Conservation (phyloP, 1,140 invertebrate species). For the Tetranychus urticae region DNA sequence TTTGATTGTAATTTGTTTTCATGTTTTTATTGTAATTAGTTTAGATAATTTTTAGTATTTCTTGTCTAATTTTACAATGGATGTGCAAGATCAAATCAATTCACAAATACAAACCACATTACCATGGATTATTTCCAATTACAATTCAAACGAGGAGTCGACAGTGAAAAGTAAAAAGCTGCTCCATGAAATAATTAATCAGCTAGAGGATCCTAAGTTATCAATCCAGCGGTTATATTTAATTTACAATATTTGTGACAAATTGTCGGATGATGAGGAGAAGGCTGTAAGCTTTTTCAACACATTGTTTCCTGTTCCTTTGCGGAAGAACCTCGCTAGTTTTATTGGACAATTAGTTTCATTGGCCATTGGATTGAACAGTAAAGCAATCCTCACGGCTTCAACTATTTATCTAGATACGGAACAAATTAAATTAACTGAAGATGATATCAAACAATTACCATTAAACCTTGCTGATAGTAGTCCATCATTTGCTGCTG, state of each 20-base stretch:
- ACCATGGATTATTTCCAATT: background rate
- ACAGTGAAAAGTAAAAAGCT: background rate
- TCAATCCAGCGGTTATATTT: background rate
- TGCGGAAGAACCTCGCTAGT: background rate
- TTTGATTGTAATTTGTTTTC: too few relatives aligned
- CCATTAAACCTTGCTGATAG: background rate
- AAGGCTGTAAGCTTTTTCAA: background rate
- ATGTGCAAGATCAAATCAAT: background rate
- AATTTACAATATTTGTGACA: background rate
- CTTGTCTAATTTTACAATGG: too few relatives aligned
- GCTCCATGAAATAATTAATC: background rate
- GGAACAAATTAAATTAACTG: background rate
- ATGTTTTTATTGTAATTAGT: too few relatives aligned
- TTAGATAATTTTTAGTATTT: too few relatives aligned
- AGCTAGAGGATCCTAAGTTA: background rate
- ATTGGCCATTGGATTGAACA: background rate
- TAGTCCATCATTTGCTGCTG: background rate
- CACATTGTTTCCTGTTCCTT: background rate
- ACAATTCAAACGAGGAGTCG: background rate
- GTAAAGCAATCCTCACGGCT: background rate
- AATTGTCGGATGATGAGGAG: background rate
- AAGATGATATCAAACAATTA: background rate
- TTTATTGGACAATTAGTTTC: slow-evolving; percentile 1
- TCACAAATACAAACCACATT: background rate
- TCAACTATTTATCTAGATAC: background rate